Evolutionary conservation across 2,888 invertebrate species (phyloP).

Genomic region (Taenaris catops): DNA sequence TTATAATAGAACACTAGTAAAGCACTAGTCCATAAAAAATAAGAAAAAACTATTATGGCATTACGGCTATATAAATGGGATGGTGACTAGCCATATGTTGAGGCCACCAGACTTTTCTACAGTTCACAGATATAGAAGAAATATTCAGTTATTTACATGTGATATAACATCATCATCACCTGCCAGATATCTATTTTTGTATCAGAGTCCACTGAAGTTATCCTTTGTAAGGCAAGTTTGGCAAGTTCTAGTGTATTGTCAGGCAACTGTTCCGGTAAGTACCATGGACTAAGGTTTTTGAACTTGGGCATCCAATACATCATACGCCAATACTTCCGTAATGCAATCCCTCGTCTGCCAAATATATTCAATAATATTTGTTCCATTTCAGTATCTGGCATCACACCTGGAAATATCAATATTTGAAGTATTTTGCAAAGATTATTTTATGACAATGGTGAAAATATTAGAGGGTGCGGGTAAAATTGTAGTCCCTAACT

Average conservation of each 20-base stretch:
- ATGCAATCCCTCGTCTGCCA: conserved; percentile 86
- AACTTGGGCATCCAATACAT: conserved; percentile 98
- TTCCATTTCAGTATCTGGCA: conserved; percentile 95
- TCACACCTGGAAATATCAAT: conserved; percentile 81
- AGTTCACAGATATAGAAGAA: too few relatives aligned
- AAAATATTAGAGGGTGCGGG: too few relatives aligned
- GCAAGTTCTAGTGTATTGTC: conserved; percentile 88
- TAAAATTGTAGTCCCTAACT: too few relatives aligned
- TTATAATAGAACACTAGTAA: too few relatives aligned
- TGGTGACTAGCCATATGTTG: too few relatives aligned
- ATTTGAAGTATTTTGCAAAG: too few relatives aligned
- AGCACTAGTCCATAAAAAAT: too few relatives aligned
- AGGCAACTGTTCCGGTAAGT: conserved; percentile 88
- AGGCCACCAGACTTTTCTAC: too few relatives aligned
- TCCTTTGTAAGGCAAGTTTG: conserved; percentile 89
- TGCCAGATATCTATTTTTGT: conserved; percentile 83
- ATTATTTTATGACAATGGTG: too few relatives aligned
- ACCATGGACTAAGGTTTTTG: conserved; percentile 93
- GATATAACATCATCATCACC: conserved; percentile 48
- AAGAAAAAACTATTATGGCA: too few relatives aligned
- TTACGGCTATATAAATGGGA: too few relatives aligned
- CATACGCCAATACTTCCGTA: conserved; percentile 89
- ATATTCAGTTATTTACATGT: too few relatives aligned
- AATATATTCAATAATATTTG: conserved; percentile 90
- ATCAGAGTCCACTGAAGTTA: conserved; percentile 89